phyloP scores from a whole-genome alignment of 2,888 invertebrate genomes.

The Eledona agricola region DNA sequence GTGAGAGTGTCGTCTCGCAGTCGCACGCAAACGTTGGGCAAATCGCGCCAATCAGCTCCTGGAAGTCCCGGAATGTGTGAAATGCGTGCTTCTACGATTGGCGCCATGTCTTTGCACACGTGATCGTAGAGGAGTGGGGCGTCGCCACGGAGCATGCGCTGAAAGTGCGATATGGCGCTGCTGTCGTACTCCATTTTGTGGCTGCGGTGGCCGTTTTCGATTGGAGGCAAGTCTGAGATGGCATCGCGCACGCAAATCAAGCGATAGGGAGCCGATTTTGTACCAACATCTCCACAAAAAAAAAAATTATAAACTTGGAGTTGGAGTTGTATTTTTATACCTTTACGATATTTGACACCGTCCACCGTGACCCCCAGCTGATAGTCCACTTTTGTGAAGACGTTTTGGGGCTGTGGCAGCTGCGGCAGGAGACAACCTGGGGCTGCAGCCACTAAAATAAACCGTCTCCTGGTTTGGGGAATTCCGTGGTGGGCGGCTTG shows the following conservation, averaged over 20 bases:
- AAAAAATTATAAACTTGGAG: no score
- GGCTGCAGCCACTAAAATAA: slow-evolving; percentile 82
- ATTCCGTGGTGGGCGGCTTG: slow-evolving; percentile 89
- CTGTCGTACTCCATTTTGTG: slow-evolving; percentile 77
- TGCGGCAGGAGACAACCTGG: slow-evolving; percentile 78
- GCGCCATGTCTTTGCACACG: slow-evolving; percentile 85
- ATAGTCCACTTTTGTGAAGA: slow-evolving; percentile 74
- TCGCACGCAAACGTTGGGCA: slow-evolving; percentile 78
- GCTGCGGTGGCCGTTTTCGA: slow-evolving; percentile 75
- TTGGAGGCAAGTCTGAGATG: slow-evolving; percentile 82
- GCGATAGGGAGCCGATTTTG: slow-evolving; percentile 76
- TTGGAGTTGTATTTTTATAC: no score
- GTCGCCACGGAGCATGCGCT: slow-evolving; percentile 71
- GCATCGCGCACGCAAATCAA: slow-evolving; percentile 82
- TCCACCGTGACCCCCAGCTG: slow-evolving; percentile 71
- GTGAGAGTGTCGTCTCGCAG: slow-evolving; percentile 76
- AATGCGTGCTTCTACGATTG: slow-evolving; percentile 81
- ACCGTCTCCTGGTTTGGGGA: slow-evolving; percentile 79
- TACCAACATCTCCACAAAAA: no score
- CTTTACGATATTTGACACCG: slow-evolving; percentile 62
- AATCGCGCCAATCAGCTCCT: slow-evolving; percentile 87
- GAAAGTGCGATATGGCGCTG: slow-evolving; percentile 79
- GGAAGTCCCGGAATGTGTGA: slow-evolving; percentile 75
- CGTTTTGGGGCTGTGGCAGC: slow-evolving; percentile 83
- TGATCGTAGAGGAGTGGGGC: slow-evolving; percentile 69